A percentile compares a stretch with the other conserved stretches of the same genome.
These are phyloP conservation scores for Cyclophora punctaria DNA, from an alignment of 2,888 invertebrate species.

Conservation along the genomic window DNA sequence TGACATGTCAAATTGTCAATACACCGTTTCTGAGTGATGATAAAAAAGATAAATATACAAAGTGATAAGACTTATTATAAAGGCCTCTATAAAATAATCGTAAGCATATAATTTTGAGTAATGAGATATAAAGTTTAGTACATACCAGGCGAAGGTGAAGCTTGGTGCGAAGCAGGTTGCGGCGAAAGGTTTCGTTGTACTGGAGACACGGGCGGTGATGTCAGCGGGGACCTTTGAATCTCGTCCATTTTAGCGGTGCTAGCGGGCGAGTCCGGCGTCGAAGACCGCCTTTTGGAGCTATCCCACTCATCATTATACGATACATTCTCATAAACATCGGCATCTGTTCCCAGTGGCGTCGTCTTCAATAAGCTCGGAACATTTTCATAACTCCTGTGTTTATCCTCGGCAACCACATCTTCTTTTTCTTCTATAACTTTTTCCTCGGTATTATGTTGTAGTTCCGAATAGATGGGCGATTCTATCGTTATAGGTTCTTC, in stretches of 20 bases:
- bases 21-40: conserved; percentile 29
- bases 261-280: conserved; percentile 54
- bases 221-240: conserved; percentile 43
- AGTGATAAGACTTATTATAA: conserved; percentile 32
- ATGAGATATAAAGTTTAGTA: conserved; percentile 12
- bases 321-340: conserved; percentile 47
- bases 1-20: conserved; percentile 31
- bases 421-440: conserved; percentile 22
- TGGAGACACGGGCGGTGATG: conserved; percentile 56
- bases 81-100: conserved; percentile 21
- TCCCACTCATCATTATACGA: conserved; percentile 54
- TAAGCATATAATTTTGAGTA: not conserved
- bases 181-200: conserved; percentile 46
- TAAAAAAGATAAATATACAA: conserved; percentile 42
- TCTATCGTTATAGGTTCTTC: conserved; percentile 25
- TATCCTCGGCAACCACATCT: conserved; percentile 10
- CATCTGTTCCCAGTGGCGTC: conserved; percentile 25
- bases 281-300: conserved; percentile 54
- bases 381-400: conserved; percentile 34
- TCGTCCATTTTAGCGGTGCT: conserved; percentile 39
- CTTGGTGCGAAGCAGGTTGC: conserved; percentile 39
- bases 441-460: conserved; percentile 32
- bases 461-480: conserved; percentile 30
- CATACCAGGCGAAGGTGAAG: conserved; percentile 58
- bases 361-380: conserved; percentile 34